Conservation (phyloP, 2,113 vertebrate genomes). For the Engraulis encrasicolus region DNA sequence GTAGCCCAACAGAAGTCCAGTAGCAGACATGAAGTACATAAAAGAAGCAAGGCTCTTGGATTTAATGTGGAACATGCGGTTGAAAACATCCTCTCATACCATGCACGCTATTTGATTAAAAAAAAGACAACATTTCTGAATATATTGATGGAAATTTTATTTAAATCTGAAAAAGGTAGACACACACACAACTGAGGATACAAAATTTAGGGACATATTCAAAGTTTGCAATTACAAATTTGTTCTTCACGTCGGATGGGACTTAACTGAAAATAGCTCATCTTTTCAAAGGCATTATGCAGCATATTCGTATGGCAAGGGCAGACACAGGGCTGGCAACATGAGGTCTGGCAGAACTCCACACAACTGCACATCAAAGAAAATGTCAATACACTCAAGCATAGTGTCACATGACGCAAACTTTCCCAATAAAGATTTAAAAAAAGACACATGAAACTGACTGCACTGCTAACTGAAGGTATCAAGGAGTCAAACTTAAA, state of each 20-base stretch:
- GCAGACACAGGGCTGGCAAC: not conserved
- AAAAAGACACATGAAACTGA: not conserved
- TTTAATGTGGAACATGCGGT: too few species aligned
- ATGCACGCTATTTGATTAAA: not conserved
- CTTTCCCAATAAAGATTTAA: not conserved
- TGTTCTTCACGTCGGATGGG: not conserved
- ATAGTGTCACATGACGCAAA: not conserved
- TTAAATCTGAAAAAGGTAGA: conserved; percentile 56
- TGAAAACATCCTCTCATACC: too few species aligned
- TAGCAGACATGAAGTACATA: too few species aligned
- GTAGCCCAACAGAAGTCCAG: too few species aligned
- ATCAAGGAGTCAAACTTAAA: not conserved
- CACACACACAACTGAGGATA: conserved; percentile 39
- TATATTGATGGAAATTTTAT: conserved; percentile 56
- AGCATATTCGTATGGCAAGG: not conserved
- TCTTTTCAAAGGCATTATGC: not conserved
- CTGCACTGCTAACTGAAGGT: not conserved
- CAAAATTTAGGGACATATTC: conserved; percentile 26
- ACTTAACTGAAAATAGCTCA: conserved; percentile 12
- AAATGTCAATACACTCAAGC: not conserved
- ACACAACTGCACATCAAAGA: not conserved
- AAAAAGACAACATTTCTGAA: not conserved
- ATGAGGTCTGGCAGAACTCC: not conserved
- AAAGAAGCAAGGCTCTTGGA: too few species aligned
- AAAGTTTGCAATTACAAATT: not conserved